phyloP scores from a whole-genome alignment of 2,113 vertebrate genomes.

The Poecile atricapillus region DNA sequence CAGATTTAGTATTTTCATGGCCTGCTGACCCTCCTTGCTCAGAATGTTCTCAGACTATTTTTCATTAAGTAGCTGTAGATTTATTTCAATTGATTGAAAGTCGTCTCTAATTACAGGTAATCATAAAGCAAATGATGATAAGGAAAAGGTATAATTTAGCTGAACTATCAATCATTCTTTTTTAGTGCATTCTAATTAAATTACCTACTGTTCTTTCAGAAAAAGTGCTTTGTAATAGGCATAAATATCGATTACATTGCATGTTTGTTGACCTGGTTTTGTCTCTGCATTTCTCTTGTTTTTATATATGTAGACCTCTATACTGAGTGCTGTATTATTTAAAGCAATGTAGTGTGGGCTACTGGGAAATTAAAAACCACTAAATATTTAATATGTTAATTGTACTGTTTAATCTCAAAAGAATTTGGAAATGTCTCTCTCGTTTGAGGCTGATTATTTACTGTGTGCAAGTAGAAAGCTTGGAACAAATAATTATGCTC shows the following conservation, averaged over 20 bases:
- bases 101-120: constrained; percentile 43
- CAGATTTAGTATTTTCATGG: not conserved
- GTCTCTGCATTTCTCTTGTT: not conserved
- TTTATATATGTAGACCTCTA: not conserved
- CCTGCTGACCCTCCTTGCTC: not conserved
- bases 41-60: not conserved
- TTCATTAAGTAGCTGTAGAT: constrained; percentile 28
- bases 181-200: constrained; percentile 1
- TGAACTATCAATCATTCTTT: not conserved
- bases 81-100: constrained; percentile 25
- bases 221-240: not conserved
- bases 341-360: not conserved
- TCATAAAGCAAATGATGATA: constrained; percentile 17
- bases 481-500: not conserved
- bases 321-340: not conserved
- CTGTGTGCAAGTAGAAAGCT: not conserved
- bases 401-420: not conserved
- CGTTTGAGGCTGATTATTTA: not conserved
- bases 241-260: not conserved
- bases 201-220: not conserved
- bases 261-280: not conserved
- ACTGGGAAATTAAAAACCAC: constrained; percentile 1
- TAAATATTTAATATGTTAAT: constrained; percentile 13
- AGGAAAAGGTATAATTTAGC: not conserved
- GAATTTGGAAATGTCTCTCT: not conserved